Evolutionary conservation across 2,113 vertebrate genomes (phyloP), one percentile per base, ranked within the genome.

Genomic region (Xenopus borealis): DNA sequence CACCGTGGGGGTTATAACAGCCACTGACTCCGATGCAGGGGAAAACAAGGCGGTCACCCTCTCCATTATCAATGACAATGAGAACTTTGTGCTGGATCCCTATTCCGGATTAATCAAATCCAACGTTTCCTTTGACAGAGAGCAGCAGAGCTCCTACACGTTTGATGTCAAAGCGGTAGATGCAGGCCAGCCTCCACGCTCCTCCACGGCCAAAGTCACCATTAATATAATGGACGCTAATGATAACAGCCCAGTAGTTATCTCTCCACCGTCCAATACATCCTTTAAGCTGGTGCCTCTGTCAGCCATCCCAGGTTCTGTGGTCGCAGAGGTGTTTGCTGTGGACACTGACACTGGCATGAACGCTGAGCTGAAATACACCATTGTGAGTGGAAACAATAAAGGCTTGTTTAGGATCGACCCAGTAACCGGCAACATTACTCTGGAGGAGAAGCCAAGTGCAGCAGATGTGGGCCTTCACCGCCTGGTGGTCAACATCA

Each of bases 161-260:
- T 98, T 99, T 77, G 96, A 99, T 53, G 96, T 99, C 68, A 93
- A 94, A 83, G 97, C 97, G 20, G 91, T 98, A 12, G 97, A 99
- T 82, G 94, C 93, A 45, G 97, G 97, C 30, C 93, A 94, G 59
- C 95, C 95, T 4, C 91, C 95, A 10, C 95, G 94, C 30, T 98
- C 95, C 76, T 98, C 97, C 8, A 97, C 95, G 0, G 97, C 97
- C 0, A 99, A 98, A 91, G 97, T 99, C 63, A 99, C 97, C 27
- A 99, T 99, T 86, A 98, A 98, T 8, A 94, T 99, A 82, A 98
- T 98, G 77, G 98, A 99, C 81, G 97, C 98, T 76, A 99, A 99
- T 0, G 98, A 99, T 84, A 99, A 99, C 81, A 95, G 92, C 46
- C 97, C 97, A 0, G 90, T 98, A 27, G 97, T 99, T 82, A 97